Base-by-base conservation (phyloP, 2,113 vertebrate genomes). In the Acrocephalus arundinaceus region DNA sequence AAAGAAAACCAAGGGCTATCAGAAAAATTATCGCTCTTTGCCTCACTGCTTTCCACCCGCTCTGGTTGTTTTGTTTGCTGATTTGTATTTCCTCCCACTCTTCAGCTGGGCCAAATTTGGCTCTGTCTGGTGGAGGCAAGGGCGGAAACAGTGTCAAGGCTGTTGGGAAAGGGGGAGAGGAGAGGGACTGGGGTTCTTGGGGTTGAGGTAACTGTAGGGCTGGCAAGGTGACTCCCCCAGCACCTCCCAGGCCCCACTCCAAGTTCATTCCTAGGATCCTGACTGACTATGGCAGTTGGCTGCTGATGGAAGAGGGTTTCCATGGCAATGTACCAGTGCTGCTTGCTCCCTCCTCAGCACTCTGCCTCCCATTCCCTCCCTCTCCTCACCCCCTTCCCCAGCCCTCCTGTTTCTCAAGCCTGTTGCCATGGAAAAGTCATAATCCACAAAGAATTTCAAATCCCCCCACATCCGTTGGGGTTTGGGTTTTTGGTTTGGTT, bases 281-380 rank as follows among this genome's bases (percentile, higher is more conserved):
- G 96, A 97, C 96, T 97, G 92, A 96, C 89, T 97, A 96, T 97
- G 97, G 97, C 97, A 97, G 93, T 94, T 97, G 95, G 85, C 87
- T 96, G 95, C 51, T 6, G 33, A 67, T 97, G 88, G 79, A 95
- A 95, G 96, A 93, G 55, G 65, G 98, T 98, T 98, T 97, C 97
- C 96, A 98, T 98, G 97, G 98, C 88, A 95, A 98, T 91, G 37
- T 93, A 97, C 84, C 93, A 84, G 94, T 70, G 45, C 91, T 93
- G 86, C 72, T 90, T 19, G 9, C 58, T 96, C 91, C 66, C 49
- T 97, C 90, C 94, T 93, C 52, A 7, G 49, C 27, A 31, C 85
- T 95, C 90, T 97, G 96, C 96, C 76, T 97, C 89, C 91, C 80
- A 89, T 95, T 97, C 87, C 97, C 93, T 96, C 90, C 62, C 31